Base-by-base conservation (phyloP, 2,797 vertebrate genomes). In the Echeneis naucrates region DNA sequence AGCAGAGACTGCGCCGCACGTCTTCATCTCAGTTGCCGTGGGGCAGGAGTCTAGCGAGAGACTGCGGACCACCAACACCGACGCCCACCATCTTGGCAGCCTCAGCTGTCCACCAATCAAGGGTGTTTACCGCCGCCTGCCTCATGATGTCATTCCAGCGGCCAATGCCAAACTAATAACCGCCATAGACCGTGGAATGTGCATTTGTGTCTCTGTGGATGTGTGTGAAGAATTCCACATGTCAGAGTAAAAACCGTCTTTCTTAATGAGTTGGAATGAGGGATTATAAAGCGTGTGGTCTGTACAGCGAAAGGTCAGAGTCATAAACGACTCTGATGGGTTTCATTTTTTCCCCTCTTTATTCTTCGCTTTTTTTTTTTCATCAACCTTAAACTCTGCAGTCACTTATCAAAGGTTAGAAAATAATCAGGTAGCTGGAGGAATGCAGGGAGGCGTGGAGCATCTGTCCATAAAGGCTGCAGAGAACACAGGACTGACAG, bases 81-180 rank as follows among this genome's bases (percentile, higher is more conserved):
- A 88, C 89, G 83, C 77, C 73, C 88, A 80, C 87, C 83, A 72
- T 87, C 78, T 88, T 92, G 90, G 92, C 91, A 92, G 90, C 42
- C 81, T 80, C 72, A 80, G 88, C 88, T 84, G 85, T 90, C 83
- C 79, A 89, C 90, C 92, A 92, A 92, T 94, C 92, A 93, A 87
- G 77, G 78, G 78, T 92, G 90, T 92, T 93, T 92, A 93, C 89
- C 78, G 24, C 89, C 47, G 80, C 85, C 83, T 81, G 89, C 84
- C 86, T 89, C 51, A 69, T 93, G 92, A 95, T 89, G 93, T 94
- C 91, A 94, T 91, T 79, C 78, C 80, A 19, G 50, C 75, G 84
- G 63, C 76, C 62, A 33, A 40, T 86, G 92, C 92, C 92, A 93
- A 92, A 87, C 73, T 78, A 88, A 92, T 91, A 92, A 90, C 88